These are phyloP conservation scores for Chloroceryle amazona DNA, from an alignment of 2,797 vertebrate species.

Conservation along the genomic window DNA sequence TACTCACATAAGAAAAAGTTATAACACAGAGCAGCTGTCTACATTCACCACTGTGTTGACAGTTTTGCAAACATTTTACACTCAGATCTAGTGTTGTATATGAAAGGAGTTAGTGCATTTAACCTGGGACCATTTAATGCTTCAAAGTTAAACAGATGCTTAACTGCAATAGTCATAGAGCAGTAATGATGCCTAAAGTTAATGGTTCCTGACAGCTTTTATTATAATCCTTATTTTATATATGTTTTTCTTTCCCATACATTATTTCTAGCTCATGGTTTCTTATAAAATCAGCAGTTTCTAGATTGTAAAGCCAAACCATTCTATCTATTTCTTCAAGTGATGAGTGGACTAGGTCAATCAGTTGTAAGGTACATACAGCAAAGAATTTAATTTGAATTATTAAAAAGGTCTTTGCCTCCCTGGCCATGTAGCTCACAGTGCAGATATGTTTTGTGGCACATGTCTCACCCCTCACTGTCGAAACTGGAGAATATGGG, in stretches of 20 bases:
- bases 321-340: background rate
- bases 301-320: background rate
- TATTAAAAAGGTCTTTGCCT: background rate
- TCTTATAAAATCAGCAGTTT: background rate
- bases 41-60: background rate
- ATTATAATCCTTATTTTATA: background rate
- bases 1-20: background rate
- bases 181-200: background rate
- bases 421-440: background rate
- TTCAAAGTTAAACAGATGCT: constrained; percentile 38
- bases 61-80: background rate
- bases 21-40: background rate
- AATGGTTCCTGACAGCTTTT: background rate
- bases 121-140: background rate
- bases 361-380: background rate
- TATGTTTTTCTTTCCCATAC: background rate
- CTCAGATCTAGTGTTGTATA: background rate
- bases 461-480: background rate
- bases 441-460: background rate
- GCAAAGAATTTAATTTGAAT: background rate
- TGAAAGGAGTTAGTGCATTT: constrained; percentile 7
- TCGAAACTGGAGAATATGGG: background rate
- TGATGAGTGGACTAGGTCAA: background rate
- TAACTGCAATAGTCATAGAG: constrained; percentile 12
- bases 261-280: background rate